Percentiles rank a stretch among this genome's conserved stretches.
Evolutionary conservation across 2,797 vertebrate genomes (phyloP).

Genomic region (Anas flavirostris): DNA sequence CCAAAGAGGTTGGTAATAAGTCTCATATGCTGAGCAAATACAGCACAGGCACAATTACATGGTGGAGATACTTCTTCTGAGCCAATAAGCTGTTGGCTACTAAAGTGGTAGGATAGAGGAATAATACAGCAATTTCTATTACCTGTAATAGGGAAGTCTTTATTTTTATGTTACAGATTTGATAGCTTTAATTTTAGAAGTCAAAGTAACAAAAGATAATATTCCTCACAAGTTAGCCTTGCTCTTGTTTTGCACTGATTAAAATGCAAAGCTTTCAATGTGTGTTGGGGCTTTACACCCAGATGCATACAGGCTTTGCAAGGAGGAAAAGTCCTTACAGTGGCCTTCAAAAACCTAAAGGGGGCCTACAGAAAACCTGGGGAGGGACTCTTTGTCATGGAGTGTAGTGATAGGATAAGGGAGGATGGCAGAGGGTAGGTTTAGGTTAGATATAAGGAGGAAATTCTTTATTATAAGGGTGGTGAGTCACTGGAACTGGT

Average conservation of each 20-base stretch:
- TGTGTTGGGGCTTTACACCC: no score
- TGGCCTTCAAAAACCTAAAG: no score
- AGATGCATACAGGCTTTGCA: not conserved
- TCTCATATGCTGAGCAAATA: not conserved
- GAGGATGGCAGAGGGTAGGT: no score
- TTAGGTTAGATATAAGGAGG: no score
- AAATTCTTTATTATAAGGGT: no score
- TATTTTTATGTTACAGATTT: not conserved
- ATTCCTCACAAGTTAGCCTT: rapidly evolving
- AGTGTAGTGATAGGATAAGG: no score
- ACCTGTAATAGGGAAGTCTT: not conserved
- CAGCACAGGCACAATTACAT: not conserved
- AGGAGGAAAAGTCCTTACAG: not conserved
- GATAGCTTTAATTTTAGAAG: not conserved
- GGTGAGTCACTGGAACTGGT: no score
- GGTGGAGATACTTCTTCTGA: not conserved
- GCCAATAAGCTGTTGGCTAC: not conserved
- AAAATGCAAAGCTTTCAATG: not conserved
- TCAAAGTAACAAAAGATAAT: not conserved
- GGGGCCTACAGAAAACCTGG: no score
- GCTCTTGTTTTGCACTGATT: rapidly evolving
- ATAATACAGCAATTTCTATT: not conserved
- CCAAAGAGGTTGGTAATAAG: not conserved
- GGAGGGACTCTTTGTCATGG: no score
- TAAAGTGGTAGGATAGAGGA: not conserved